Evolutionary conservation across 2,113 vertebrate species (phyloP).

Genomic region (Coptodon bakossiorum): DNA sequence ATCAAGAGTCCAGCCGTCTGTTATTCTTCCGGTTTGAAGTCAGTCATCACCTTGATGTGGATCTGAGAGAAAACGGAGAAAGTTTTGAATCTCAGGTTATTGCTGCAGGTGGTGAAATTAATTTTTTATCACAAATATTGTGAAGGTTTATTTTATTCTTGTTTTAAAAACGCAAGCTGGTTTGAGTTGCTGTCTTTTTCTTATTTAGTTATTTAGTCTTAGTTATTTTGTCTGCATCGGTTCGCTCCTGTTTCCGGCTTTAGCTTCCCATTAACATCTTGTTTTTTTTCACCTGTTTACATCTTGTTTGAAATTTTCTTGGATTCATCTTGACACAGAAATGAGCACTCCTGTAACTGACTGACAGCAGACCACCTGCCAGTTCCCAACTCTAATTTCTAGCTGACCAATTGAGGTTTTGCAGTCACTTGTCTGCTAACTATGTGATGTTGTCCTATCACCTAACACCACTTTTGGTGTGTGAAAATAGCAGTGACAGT

Average conservation of each 20-base stretch:
- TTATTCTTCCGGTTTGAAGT: background rate
- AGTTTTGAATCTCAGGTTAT: background rate
- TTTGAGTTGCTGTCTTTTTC: background rate
- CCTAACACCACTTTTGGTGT: background rate
- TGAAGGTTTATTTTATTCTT: background rate
- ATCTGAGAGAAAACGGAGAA: background rate
- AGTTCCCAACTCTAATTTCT: background rate
- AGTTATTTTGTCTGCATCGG: background rate
- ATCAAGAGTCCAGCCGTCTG: rapidly evolving
- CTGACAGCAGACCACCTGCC: background rate
- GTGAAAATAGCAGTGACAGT: background rate
- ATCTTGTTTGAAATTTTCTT: background rate
- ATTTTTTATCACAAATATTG: background rate
- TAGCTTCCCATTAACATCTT: background rate
- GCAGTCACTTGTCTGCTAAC: background rate
- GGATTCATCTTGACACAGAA: background rate
- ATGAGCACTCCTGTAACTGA: background rate
- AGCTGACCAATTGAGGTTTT: background rate
- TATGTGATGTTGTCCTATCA: background rate
- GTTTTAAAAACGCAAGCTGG: background rate
- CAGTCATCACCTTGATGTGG: background rate
- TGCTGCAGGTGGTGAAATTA: background rate
- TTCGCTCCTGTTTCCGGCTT: rapidly evolving
- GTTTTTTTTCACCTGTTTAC: background rate
- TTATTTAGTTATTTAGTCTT: no score